phyloP scores from a whole-genome alignment of 2,888 invertebrate species.

The Cheilosia grossa region DNA sequence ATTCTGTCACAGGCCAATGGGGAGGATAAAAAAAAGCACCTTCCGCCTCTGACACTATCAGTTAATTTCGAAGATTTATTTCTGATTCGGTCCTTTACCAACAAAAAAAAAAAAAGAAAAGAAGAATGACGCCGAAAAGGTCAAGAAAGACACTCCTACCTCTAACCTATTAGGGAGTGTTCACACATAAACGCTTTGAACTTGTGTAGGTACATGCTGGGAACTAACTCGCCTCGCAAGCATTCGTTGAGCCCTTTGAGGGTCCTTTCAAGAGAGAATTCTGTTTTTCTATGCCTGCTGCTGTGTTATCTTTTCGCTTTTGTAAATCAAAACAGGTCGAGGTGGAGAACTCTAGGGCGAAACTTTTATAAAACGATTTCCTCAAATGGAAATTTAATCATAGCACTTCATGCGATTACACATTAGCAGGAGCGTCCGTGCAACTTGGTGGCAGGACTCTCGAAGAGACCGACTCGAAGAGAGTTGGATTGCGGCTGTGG shows the following conservation, averaged over 20 bases:
- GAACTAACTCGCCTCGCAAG: no score
- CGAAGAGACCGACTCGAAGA: background rate
- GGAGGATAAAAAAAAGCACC: background rate
- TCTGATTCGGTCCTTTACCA: no score
- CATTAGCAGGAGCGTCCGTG: conserved; percentile 27
- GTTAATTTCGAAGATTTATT: no score
- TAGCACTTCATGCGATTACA: conserved; percentile 65
- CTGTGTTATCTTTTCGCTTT: background rate
- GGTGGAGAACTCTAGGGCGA: conserved; percentile 30
- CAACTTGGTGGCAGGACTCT: conserved; percentile 16
- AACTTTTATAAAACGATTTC: conserved; percentile 68
- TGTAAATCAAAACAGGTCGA: conserved; percentile 35
- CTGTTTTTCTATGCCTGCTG: background rate
- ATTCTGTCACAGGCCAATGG: conserved; percentile 26
- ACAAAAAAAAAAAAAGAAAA: no score
- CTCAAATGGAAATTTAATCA: conserved; percentile 70
- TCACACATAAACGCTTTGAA: no score
- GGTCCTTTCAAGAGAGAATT: background rate
- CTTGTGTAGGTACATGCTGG: no score
- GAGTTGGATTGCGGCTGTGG: conserved; percentile 45
- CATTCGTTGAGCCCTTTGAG: no score
- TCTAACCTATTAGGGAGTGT: no score
- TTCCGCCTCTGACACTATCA: no score
- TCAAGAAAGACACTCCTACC: no score
- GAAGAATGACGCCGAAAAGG: no score